Conservation (phyloP, 2,888 invertebrate genomes). For the Bugulina stolonifera region DNA sequence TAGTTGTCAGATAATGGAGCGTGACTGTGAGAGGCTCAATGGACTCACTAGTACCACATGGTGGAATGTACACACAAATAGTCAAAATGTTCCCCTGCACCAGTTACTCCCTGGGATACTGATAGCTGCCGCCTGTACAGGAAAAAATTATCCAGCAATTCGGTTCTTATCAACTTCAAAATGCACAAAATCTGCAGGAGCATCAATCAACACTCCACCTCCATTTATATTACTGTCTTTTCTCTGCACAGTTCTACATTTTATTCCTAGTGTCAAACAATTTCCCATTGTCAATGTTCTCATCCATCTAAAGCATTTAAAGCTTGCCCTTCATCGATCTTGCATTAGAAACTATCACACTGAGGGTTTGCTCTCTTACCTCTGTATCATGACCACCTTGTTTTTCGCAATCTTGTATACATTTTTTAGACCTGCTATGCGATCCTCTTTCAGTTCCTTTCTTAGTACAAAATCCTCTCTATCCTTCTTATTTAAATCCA, state of each 20-base stretch:
- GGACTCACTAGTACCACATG: no score
- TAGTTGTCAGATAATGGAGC: no score
- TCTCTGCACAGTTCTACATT: not conserved
- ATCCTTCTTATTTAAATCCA: not conserved
- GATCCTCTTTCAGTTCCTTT: not conserved
- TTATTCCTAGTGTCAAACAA: not conserved
- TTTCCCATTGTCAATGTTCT: not conserved
- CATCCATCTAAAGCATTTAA: not conserved
- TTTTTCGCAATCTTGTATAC: not conserved
- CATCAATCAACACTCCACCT: not conserved
- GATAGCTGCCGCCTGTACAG: no score
- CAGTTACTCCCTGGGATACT: no score
- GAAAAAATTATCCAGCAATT: no score
- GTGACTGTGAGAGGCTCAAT: no score
- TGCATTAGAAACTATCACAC: not conserved
- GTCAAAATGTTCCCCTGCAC: no score
- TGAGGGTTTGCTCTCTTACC: not conserved
- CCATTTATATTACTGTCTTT: not conserved
- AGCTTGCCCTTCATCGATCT: not conserved
- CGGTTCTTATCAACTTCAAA: no score
- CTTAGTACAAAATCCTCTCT: not conserved
- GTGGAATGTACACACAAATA: no score
- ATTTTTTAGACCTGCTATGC: not conserved
- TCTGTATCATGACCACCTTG: not conserved
- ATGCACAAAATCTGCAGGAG: no score